These are phyloP conservation scores for Proteles cristata DNA, from an alignment of 2,113 vertebrate species.

Conservation along the genomic window DNA sequence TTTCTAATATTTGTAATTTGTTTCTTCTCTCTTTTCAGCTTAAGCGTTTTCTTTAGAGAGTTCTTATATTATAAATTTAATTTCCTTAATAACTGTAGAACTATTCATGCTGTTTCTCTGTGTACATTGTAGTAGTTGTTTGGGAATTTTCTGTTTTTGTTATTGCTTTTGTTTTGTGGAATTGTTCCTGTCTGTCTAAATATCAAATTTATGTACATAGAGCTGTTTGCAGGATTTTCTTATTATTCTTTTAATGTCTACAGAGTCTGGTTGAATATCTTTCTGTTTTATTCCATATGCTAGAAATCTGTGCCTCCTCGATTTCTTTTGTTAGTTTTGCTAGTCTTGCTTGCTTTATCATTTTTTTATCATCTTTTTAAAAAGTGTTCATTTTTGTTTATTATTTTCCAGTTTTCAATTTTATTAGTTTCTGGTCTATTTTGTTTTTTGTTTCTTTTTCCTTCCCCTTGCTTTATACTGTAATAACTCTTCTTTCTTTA, in stretches of 20 bases:
- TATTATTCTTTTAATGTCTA: not conserved
- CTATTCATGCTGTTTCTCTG: not conserved
- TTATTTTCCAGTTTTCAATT: not conserved
- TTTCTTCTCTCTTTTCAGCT: not conserved
- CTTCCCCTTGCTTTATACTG: not conserved
- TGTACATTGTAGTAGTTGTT: not conserved
- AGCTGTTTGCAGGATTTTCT: not conserved
- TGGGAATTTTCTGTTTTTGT: not conserved
- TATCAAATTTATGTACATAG: not conserved
- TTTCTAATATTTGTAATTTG: not conserved
- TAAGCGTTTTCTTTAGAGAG: not conserved
- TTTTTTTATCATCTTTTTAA: not conserved
- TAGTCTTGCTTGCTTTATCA: not conserved
- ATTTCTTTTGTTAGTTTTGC: not conserved
- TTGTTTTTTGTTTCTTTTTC: not conserved
- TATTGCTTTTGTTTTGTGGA: not conserved
- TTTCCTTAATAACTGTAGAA: no score
- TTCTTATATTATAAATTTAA: not conserved
- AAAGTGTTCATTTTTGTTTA: not conserved
- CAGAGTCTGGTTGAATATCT: not conserved
- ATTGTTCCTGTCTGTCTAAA: not conserved
- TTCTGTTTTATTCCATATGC: not conserved
- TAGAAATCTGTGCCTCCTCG: not conserved
- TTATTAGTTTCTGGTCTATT: not conserved
- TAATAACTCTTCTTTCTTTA: not conserved